Base-by-base conservation (phyloP, 2,113 vertebrate genomes). In the Epinephelus moara region DNA sequence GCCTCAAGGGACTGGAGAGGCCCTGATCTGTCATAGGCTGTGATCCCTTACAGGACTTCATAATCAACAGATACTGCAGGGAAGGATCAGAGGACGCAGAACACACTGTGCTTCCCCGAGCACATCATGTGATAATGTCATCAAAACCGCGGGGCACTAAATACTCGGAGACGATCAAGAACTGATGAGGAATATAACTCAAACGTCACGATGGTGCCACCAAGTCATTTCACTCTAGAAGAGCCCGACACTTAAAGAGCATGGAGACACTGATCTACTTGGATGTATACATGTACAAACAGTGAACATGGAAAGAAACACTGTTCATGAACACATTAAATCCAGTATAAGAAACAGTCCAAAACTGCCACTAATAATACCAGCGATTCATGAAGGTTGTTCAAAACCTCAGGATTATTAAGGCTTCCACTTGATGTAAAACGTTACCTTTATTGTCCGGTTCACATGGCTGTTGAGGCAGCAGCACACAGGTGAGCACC, bases 401-500 rank as follows among this genome's bases (percentile, higher is more conserved):
- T 70, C 59, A 47, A 52, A 71, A 61, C 47, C 3, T 53, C 12
- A 19, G 21, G 37, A 40, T 56, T 59, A 56, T 52, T 15, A 12
- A 27, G 23, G 13, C 30, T 23, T 68, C 3, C 18, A 33, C 33
- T 55, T 13, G 21, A 83, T 33, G 7, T 37, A 55, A 53, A 53
- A 47, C 6, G 3, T 75, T 93, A 99, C 98, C 98, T 97, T 96
- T 97, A 88, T 92, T 95, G 87, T 94, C 91, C 2, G 95, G 92
- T 80, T 98, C 97, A 79, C 91, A 95, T 78, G 97, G 96, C 92
- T 98, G 96, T 87, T 99, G 98, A 85, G 98, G 98, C 92, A 99
- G 96, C 84, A 99, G 95, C 62, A 99, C 98, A 57, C 98, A 99
- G 5, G 98, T 99, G 92, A 99, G 96, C 87, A 99, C 96, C 90